Percentiles rank a stretch among this genome's conserved stretches.
These are phyloP conservation scores for Periophthalmodon schlosseri DNA, from an alignment of 2,113 vertebrate species.

Conservation along the genomic window DNA sequence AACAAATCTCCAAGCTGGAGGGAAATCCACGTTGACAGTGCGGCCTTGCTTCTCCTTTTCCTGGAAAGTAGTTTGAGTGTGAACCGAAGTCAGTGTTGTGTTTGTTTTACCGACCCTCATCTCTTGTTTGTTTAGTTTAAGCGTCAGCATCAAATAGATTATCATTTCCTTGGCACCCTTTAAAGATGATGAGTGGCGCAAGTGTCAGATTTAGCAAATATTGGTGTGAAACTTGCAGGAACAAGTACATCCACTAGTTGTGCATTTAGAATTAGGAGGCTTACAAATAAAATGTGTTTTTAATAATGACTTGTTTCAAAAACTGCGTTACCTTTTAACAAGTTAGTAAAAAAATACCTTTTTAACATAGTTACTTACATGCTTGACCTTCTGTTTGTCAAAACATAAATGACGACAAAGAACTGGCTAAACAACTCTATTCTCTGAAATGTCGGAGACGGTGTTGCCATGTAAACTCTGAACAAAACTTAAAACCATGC, in stretches of 20 bases:
- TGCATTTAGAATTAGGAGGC: background rate
- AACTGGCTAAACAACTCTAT: no score
- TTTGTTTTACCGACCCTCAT: slow-evolving; percentile 12
- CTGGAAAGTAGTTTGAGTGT: background rate
- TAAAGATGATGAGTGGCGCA: background rate
- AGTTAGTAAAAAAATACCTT: no score
- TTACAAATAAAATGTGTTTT: background rate
- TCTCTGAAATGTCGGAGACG: no score
- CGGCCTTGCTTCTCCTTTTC: background rate
- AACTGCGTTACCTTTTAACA: no score
- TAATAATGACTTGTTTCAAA: background rate
- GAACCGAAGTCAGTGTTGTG: background rate
- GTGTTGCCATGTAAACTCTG: no score
- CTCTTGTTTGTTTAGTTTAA: slow-evolving; percentile 31
- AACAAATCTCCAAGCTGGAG: background rate
- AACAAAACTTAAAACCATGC: no score
- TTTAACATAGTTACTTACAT: no score
- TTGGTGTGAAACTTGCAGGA: background rate
- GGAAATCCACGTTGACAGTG: background rate
- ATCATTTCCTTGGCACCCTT: background rate
- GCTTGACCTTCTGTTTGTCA: no score
- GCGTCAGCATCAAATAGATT: background rate
- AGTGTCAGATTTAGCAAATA: background rate
- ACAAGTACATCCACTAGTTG: background rate
- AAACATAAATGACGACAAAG: no score